These are phyloP conservation scores for Pantherophis vulpinus DNA, from an alignment of 2,797 vertebrate species.

Conservation along the genomic window DNA sequence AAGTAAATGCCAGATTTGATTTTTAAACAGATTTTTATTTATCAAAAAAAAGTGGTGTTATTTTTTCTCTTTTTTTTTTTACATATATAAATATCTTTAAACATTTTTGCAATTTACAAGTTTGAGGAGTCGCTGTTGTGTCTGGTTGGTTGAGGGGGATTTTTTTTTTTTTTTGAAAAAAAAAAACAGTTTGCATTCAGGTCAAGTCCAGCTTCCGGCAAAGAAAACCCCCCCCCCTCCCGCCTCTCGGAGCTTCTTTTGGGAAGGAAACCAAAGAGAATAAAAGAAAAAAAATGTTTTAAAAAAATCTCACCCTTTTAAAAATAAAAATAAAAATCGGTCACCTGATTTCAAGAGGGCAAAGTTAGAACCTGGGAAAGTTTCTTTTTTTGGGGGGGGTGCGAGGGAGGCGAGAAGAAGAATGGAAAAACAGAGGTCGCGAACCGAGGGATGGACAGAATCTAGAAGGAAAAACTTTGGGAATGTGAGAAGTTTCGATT, in stretches of 20 bases:
- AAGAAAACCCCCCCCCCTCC: background rate
- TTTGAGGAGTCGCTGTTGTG: constrained; percentile 72
- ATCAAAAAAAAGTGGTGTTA: constrained; percentile 71
- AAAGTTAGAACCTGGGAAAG: background rate
- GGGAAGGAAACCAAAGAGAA: constrained; percentile 39
- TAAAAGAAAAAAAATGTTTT: background rate
- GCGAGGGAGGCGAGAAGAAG: constrained; percentile 41
- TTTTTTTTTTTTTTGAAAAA: constrained; percentile 41
- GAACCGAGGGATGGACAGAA: background rate
- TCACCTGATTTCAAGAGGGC: constrained; percentile 75
- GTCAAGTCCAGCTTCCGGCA: constrained; percentile 71
- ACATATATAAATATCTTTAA: constrained; percentile 99
- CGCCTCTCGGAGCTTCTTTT: constrained; percentile 22
- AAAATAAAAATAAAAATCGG: constrained; percentile 40
- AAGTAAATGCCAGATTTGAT: constrained; percentile 66
- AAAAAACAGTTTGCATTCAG: constrained; percentile 67
- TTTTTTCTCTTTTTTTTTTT: constrained; percentile 72
- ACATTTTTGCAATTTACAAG: constrained; percentile 93
- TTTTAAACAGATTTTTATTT: constrained; percentile 99
- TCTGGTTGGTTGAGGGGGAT: constrained; percentile 66
- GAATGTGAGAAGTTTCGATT: constrained; percentile 63
- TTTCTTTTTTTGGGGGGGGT: background rate
- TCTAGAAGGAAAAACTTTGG: constrained; percentile 69
- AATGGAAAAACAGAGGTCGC: background rate
- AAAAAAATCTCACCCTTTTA: background rate